Evolutionary conservation across 2,113 vertebrate species (phyloP).

Genomic region (Nanorana parkeri): DNA sequence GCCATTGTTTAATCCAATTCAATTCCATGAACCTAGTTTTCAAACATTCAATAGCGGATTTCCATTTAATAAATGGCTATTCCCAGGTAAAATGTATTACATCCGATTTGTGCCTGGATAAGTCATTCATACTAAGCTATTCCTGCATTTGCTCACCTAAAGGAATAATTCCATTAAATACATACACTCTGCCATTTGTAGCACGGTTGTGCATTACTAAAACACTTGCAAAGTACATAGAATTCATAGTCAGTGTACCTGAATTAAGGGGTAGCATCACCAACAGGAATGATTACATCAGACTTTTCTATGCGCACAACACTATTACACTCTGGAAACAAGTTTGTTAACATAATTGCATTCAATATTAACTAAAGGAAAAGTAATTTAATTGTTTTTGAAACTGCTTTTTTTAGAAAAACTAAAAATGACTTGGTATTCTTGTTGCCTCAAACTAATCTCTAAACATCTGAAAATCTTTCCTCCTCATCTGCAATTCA

Average conservation of each 20-base stretch:
- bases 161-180: too few relatives aligned
- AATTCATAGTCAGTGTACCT: too few relatives aligned
- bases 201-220: too few relatives aligned
- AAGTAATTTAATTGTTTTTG: slow-evolving; percentile 20
- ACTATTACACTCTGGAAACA: background rate
- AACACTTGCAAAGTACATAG: too few relatives aligned
- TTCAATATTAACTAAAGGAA: slow-evolving; percentile 42
- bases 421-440: slow-evolving; percentile 37
- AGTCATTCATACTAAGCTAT: background rate
- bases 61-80: background rate
- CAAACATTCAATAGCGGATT: background rate
- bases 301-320: too few relatives aligned
- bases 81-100: slow-evolving; percentile 2
- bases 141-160: too few relatives aligned
- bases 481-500: slow-evolving; percentile 53
- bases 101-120: background rate
- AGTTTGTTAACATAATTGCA: slow-evolving; percentile 10
- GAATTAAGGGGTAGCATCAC: too few relatives aligned
- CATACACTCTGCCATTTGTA: too few relatives aligned
- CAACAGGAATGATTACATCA: too few relatives aligned
- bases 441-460: slow-evolving; percentile 28
- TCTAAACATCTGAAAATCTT: slow-evolving; percentile 48
- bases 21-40: slow-evolving; percentile 1
- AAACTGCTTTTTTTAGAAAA: background rate
- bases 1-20: background rate